phyloP scores from a whole-genome alignment of 1,140 invertebrate genomes.

The Hirudo medicinalis region DNA sequence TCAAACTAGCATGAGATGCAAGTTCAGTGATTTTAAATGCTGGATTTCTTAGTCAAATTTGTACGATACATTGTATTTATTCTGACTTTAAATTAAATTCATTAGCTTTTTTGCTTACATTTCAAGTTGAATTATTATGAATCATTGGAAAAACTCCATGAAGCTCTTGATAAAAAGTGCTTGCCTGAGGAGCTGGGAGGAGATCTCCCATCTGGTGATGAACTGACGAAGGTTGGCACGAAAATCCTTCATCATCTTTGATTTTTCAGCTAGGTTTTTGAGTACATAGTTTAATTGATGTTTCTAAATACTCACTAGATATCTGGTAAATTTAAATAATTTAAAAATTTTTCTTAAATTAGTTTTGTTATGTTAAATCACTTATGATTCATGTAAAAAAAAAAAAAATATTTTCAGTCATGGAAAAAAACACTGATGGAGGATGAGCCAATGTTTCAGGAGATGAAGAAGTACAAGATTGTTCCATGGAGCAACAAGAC shows the following conservation, averaged over 20 bases:
- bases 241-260: too few relatives aligned
- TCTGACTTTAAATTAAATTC: too few relatives aligned
- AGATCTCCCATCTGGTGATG: background rate
- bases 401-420: too few relatives aligned
- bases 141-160: background rate
- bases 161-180: background rate
- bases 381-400: too few relatives aligned
- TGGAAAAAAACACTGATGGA: conserved; percentile 3
- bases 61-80: too few relatives aligned
- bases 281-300: too few relatives aligned
- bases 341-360: too few relatives aligned
- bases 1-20: background rate
- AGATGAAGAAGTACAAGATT: conserved; percentile 10
- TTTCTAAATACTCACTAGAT: too few relatives aligned
- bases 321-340: too few relatives aligned
- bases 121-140: conserved; percentile 13
- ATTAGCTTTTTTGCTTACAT: background rate
- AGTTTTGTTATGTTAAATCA: too few relatives aligned
- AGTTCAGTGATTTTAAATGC: background rate
- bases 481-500: background rate
- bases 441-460: background rate
- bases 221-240: background rate
- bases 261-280: too few relatives aligned
- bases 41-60: too few relatives aligned
- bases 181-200: conserved; percentile 13